Conservation (phyloP, 1,140 invertebrate species). For the Drosophila lini region DNA sequence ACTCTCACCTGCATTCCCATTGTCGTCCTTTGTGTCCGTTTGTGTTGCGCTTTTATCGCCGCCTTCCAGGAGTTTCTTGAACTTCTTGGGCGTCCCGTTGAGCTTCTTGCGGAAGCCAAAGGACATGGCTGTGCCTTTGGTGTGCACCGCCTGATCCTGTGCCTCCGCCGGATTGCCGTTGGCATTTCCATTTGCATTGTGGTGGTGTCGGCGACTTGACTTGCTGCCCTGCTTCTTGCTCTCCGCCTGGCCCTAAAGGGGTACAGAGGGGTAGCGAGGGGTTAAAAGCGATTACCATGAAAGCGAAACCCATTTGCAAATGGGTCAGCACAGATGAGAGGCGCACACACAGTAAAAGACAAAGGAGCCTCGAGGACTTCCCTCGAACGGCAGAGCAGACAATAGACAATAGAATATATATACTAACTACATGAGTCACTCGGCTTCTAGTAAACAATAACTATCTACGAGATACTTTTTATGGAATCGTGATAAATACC, state of each 20-base stretch:
- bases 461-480: constrained; percentile 44
- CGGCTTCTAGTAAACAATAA: constrained; percentile 24
- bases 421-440: constrained; percentile 41
- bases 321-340: constrained; percentile 61
- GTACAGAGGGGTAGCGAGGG: neutral
- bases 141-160: constrained; percentile 59
- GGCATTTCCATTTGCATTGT: constrained; percentile 59
- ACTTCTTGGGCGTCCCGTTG: constrained; percentile 80
- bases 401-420: constrained; percentile 34
- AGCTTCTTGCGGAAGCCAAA: constrained; percentile 85
- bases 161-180: constrained; percentile 40
- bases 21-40: constrained; percentile 72
- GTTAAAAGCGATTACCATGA: constrained; percentile 50
- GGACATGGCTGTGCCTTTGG: constrained; percentile 85
- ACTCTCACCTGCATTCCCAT: constrained; percentile 79
- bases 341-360: constrained; percentile 26
- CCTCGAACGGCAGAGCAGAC: constrained; percentile 26
- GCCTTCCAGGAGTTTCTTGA: constrained; percentile 77
- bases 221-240: constrained; percentile 80
- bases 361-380: constrained; percentile 39
- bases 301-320: constrained; percentile 48
- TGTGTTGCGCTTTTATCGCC: constrained; percentile 25
- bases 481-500: constrained; percentile 19
- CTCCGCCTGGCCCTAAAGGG: constrained; percentile 79
- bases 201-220: constrained; percentile 45